A percentile compares a stretch with the other conserved stretches of the same genome.
Evolutionary conservation across 2,888 invertebrate genomes (phyloP).

Genomic region (Archips xylosteana): DNA sequence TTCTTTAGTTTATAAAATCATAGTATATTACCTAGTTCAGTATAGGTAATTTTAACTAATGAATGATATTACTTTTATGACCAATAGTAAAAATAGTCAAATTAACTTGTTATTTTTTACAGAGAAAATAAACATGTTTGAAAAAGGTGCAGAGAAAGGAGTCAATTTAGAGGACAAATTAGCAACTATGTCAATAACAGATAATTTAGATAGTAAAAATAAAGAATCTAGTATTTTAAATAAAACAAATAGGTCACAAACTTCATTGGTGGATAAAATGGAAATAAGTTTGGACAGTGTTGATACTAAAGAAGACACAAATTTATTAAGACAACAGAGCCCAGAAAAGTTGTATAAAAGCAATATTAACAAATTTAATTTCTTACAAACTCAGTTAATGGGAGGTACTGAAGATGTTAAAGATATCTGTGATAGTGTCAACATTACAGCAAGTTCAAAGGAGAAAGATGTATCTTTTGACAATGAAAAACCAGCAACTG

Average conservation of each 20-base stretch:
- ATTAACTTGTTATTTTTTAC: conserved; percentile 50
- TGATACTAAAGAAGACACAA: conserved; percentile 47
- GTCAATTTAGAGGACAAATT: conserved; percentile 67
- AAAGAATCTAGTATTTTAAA: conserved; percentile 56
- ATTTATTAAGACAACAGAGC: conserved; percentile 49
- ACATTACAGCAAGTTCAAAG: conserved; percentile 51
- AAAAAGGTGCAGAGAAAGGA: conserved; percentile 74
- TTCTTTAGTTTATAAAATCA: too few species aligned
- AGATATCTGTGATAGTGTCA: conserved; percentile 52
- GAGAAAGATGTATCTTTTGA: conserved; percentile 52
- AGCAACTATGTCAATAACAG: conserved; percentile 70
- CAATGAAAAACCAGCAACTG: conserved; percentile 46
- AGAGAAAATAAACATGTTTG: conserved; percentile 84
- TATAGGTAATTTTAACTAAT: background rate
- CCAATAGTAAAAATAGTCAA: background rate
- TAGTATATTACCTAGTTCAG: background rate
- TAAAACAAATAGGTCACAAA: conserved; percentile 43
- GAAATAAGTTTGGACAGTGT: conserved; percentile 46
- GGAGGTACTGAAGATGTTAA: conserved; percentile 56
- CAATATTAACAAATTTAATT: conserved; percentile 73
- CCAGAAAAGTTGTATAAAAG: conserved; percentile 74
- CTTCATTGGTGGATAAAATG: conserved; percentile 47
- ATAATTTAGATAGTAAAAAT: conserved; percentile 62
- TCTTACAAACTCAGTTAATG: conserved; percentile 76
- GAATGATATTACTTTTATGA: background rate